Conservation (phyloP, 2,113 vertebrate genomes). For the Xenopus tropicalis region DNA sequence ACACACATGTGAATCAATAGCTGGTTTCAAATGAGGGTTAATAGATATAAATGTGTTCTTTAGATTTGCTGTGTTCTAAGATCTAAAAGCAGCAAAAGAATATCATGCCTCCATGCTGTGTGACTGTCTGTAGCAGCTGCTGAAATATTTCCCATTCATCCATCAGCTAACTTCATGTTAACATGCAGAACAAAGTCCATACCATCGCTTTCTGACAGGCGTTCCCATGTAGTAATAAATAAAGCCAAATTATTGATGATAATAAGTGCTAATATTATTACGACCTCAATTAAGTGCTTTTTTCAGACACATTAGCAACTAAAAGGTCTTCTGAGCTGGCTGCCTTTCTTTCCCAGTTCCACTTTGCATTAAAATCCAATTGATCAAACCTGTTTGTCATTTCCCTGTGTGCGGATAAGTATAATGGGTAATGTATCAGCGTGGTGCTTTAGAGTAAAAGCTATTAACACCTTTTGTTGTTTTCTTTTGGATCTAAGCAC, state of each 20-base stretch:
- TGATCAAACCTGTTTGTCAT: slow-evolving; percentile 90
- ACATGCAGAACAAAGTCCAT: slow-evolving; percentile 60
- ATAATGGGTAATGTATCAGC: slow-evolving; percentile 92
- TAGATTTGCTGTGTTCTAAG: not conserved
- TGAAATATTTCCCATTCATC: slow-evolving; percentile 58
- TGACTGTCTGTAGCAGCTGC: slow-evolving; percentile 56
- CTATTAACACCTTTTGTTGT: slow-evolving; percentile 98
- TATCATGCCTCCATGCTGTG: slow-evolving; percentile 48
- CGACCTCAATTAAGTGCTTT: slow-evolving; percentile 79
- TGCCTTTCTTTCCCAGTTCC: slow-evolving; percentile 60
- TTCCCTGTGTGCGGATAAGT: slow-evolving; percentile 78
- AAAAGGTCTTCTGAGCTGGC: slow-evolving; percentile 66
- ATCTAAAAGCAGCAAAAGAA: slow-evolving; percentile 10
- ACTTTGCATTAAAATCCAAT: slow-evolving; percentile 85
- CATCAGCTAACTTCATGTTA: slow-evolving; percentile 52
- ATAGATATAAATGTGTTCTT: not conserved
- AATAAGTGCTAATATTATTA: slow-evolving; percentile 78
- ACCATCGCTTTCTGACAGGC: slow-evolving; percentile 61
- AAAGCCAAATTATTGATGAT: slow-evolving; percentile 76
- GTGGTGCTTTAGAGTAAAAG: slow-evolving; percentile 81
- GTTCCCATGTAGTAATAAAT: slow-evolving; percentile 71
- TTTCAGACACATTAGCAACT: slow-evolving; percentile 76
- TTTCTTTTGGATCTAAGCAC: slow-evolving; percentile 72
- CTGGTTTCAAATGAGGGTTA: not conserved
- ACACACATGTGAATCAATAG: not conserved